Evolutionary conservation across 2,797 vertebrate genomes (phyloP), one percentile per base, ranked within the genome.

Genomic region (Acanthiza pusilla): DNA sequence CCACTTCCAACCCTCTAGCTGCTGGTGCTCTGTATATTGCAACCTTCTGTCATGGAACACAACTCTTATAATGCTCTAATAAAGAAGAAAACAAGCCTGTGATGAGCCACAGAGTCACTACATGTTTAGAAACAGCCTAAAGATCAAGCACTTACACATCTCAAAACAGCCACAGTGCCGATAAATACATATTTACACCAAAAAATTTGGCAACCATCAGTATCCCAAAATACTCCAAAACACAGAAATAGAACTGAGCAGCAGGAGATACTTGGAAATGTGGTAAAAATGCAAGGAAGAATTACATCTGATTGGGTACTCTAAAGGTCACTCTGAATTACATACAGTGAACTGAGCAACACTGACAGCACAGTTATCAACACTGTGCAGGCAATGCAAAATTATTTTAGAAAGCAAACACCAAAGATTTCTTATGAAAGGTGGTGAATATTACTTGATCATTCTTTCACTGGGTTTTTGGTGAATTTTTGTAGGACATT

Each of bases 1-100:
- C 98, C 98, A 98, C 92, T 98, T 98, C 98, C 98, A 98, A 19
- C 98, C 98, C 96, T 98, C 98, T 29, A 98, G 96, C 68, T 98
- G 98, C 88, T 98, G 98, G 88, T 98, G 98, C 72, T 98, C 98
- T 13, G 98, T 98, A 27, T 98, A 98, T 15, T 98, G 98, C 30
- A 98, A 94, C 73, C 98, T 97, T 95, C 98, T 96, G 91, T 98
- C 98, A 88, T 98, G 98, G 96, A 98, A 98, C 51, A 98, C 98
- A 42, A 98, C 98, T 95, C 98, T 96, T 82, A 98, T 98, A 90
- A 98, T 98, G 92, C 98, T 98, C 98, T 98, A 85, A 89, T 30
- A 54, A 57, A 91, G 91, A 80, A 26, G 38, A 67, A 86, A 83
- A 73, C 11, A 88, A 89, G 57, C 42, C 85, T 70, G 13, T 62